Evolutionary conservation across 2,113 vertebrate genomes (phyloP).

Genomic region (Mesembrinibis cayennensis): DNA sequence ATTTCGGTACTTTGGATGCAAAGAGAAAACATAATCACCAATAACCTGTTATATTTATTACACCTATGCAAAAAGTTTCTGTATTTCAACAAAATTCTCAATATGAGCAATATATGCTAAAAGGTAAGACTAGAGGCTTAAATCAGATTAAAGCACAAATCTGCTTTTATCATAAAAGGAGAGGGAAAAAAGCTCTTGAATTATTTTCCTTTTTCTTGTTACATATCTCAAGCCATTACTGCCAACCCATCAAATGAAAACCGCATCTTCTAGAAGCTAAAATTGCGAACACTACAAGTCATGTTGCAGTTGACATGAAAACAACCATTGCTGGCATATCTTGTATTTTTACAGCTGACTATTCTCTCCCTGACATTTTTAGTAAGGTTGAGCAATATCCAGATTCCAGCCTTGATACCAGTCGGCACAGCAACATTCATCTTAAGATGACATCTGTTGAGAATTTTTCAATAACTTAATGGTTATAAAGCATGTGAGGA

Average conservation of each 20-base stretch:
- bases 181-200: background rate
- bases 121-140: slow-evolving; percentile 7
- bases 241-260: slow-evolving; percentile 45
- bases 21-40: background rate
- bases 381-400: slow-evolving; percentile 77
- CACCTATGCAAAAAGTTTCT: background rate
- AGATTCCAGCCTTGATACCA: slow-evolving; percentile 84
- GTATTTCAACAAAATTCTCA: background rate
- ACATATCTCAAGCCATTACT: background rate
- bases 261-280: slow-evolving; percentile 38
- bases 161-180: slow-evolving; percentile 40
- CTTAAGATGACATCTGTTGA: slow-evolving; percentile 89
- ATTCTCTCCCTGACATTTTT: slow-evolving; percentile 77
- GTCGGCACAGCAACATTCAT: slow-evolving; percentile 83
- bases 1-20: background rate
- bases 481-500: slow-evolving; percentile 77
- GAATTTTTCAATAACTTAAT: slow-evolving; percentile 87
- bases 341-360: slow-evolving; percentile 82
- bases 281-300: slow-evolving; percentile 56
- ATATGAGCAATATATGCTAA: background rate
- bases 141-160: slow-evolving; percentile 42
- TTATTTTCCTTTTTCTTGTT: slow-evolving; percentile 15
- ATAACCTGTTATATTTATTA: background rate
- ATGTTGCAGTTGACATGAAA: slow-evolving; percentile 71
- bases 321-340: slow-evolving; percentile 72